Percentiles rank a stretch among this genome's conserved stretches.
phyloP scores from a whole-genome alignment of 64 coral and sea anemone species.

The Hydrozoanthus tunicans region DNA sequence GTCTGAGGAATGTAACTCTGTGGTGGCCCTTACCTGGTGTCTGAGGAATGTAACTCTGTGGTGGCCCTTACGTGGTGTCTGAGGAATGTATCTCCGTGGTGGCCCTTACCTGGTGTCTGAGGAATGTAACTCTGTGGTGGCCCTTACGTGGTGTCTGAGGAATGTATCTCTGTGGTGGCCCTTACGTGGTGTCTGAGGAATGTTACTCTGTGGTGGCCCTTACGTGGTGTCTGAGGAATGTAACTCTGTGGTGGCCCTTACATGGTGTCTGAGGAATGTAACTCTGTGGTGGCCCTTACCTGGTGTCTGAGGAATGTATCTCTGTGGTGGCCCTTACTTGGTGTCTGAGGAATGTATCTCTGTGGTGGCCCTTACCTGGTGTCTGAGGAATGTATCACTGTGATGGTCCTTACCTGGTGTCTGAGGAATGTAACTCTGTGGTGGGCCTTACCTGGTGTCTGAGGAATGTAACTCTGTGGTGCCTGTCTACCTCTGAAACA shows the following conservation, averaged over 20 bases:
- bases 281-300: neutral
- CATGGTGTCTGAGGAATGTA: too few relatives aligned
- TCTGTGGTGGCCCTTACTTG: too few relatives aligned
- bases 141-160: too few relatives aligned
- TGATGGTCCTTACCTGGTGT: conserved; percentile 20
- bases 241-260: too few relatives aligned
- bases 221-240: too few relatives aligned
- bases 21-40: neutral
- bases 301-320: neutral
- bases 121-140: too few relatives aligned
- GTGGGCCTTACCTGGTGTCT: conserved; percentile 35
- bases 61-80: too few relatives aligned
- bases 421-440: neutral
- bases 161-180: too few relatives aligned
- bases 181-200: too few relatives aligned
- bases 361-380: neutral
- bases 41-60: too few relatives aligned
- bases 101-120: too few relatives aligned
- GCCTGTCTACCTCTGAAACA: conserved; percentile 27
- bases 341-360: neutral
- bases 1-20: conserved; percentile 17
- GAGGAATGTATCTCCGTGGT: too few relatives aligned
- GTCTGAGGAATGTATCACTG: neutral
- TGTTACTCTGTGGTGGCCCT: neutral
- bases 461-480: conserved; percentile 13